phyloP scores from a whole-genome alignment of 2,797 vertebrate genomes.

The Schizopygopsis pylzovi region DNA sequence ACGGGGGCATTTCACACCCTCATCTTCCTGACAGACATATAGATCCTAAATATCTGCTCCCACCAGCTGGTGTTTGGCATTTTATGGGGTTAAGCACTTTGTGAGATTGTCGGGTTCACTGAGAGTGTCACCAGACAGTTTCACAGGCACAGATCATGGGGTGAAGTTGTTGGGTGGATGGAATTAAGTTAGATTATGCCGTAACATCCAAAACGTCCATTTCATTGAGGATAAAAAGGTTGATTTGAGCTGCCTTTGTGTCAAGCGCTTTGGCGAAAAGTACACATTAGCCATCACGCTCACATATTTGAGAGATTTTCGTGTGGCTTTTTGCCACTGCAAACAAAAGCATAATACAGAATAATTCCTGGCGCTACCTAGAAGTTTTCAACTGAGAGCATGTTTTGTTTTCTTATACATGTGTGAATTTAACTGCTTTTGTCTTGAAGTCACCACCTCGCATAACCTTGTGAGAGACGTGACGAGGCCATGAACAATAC shows the following conservation, averaged over 20 bases:
- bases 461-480: slow-evolving; percentile 19
- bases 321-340: slow-evolving; percentile 21
- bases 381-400: slow-evolving; percentile 2
- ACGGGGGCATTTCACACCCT: slow-evolving; percentile 6
- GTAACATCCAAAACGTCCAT: not conserved
- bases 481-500: slow-evolving; percentile 28
- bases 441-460: slow-evolving; percentile 25
- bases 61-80: slow-evolving; percentile 11
- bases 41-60: slow-evolving; percentile 12
- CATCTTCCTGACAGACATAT: slow-evolving; percentile 40
- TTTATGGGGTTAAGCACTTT: slow-evolving; percentile 35
- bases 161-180: slow-evolving; percentile 45
- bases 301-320: not conserved
- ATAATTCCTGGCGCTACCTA: slow-evolving; percentile 17
- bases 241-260: not conserved
- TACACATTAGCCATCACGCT: not conserved
- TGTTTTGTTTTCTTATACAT: slow-evolving; percentile 10
- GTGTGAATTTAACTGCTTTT: slow-evolving; percentile 10
- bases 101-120: slow-evolving; percentile 55
- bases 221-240: slow-evolving; percentile 8
- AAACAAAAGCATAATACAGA: not conserved
- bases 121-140: slow-evolving; percentile 65
- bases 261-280: not conserved
- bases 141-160: slow-evolving; percentile 49
- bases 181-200: slow-evolving; percentile 20